Evolutionary conservation across 1,140 invertebrate genomes (phyloP).

Genomic region (Tetramorium alpestre): DNA sequence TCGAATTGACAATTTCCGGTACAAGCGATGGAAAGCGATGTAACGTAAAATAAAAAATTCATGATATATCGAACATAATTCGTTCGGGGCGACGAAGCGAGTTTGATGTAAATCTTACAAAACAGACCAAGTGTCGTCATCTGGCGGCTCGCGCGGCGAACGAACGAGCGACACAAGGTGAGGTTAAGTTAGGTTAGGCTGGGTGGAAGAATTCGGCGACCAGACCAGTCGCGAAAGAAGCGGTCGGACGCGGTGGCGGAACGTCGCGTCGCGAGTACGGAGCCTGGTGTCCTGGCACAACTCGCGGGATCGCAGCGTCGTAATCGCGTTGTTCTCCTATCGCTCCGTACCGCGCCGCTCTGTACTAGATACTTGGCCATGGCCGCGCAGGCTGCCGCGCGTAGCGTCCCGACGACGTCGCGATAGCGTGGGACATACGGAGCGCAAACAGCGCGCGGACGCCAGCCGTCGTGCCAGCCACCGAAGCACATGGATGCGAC

Average conservation of each 20-base stretch:
- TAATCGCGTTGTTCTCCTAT: not conserved
- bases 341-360: not conserved
- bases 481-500: slow-evolving; percentile 81
- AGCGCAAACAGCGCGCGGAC: not conserved
- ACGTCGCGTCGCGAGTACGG: not conserved
- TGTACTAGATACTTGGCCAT: not conserved
- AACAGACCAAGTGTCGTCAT: not conserved
- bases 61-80: too few species aligned
- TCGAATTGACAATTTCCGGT: too few species aligned
- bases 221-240: not conserved
- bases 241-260: not conserved
- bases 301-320: too few species aligned
- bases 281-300: not conserved
- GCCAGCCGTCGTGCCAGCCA: slow-evolving; percentile 63
- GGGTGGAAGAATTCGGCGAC: not conserved
- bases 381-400: not conserved
- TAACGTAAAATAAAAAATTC: too few species aligned
- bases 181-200: slow-evolving; percentile 7
- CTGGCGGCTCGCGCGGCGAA: not conserved
- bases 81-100: too few species aligned
- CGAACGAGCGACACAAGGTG: not conserved
- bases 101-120: not conserved
- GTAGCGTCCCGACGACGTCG: slow-evolving; percentile 14
- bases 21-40: too few species aligned
- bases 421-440: slow-evolving; percentile 12